These are phyloP conservation scores for Enteromius unitaeniatus DNA, from an alignment of 2,797 vertebrate genomes.

Conservation along the genomic window DNA sequence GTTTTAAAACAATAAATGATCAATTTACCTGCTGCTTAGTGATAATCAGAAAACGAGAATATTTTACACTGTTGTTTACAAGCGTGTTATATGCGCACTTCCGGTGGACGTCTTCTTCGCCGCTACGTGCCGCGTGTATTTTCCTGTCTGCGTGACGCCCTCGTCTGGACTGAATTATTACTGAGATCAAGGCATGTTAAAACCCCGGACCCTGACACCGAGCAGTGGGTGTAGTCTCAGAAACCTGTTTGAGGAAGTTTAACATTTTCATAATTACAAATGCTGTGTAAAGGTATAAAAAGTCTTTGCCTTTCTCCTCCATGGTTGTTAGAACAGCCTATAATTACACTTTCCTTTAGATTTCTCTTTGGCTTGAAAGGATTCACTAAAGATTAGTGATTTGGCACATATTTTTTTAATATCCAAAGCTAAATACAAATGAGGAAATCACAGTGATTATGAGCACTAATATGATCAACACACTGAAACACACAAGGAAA, in stretches of 20 bases:
- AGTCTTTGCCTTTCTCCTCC: background rate
- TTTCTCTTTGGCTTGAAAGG: background rate
- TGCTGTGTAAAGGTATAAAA: background rate
- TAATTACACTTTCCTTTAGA: background rate
- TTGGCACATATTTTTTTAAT: background rate
- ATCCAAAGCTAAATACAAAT: background rate
- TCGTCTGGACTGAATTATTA: slow-evolving; percentile 9
- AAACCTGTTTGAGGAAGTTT: slow-evolving; percentile 9
- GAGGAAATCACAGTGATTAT: background rate
- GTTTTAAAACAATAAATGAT: background rate
- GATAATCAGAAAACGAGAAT: background rate
- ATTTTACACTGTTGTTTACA: slow-evolving; percentile 17
- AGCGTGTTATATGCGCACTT: background rate
- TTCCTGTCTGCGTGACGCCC: background rate
- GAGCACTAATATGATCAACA: background rate
- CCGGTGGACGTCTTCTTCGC: slow-evolving; percentile 10
- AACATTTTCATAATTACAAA: background rate
- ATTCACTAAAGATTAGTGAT: background rate
- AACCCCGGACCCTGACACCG: background rate
- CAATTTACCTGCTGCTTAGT: slow-evolving; percentile 4
- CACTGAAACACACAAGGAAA: background rate
- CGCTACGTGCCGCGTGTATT: background rate
- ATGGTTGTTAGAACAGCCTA: background rate
- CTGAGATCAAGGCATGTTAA: background rate
- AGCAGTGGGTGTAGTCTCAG: background rate